phyloP scores from a whole-genome alignment of 2,113 vertebrate species.

The Thunnus maccoyii region DNA sequence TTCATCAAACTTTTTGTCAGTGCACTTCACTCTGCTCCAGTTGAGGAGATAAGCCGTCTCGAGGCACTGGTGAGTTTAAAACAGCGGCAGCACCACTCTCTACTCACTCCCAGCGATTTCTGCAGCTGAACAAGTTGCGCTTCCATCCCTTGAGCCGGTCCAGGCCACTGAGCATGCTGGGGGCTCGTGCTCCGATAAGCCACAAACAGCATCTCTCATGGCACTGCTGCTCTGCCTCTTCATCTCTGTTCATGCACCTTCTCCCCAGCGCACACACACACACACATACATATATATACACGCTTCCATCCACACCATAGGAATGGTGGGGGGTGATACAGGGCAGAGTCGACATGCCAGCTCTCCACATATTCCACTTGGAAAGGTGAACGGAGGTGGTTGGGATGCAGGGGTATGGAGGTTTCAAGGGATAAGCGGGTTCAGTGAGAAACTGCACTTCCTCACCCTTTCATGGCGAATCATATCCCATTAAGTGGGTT shows the following conservation, averaged over 20 bases:
- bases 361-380: slow-evolving; percentile 7
- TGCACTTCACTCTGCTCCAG: slow-evolving; percentile 38
- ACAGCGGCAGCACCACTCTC: slow-evolving; percentile 25
- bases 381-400: slow-evolving; percentile 30
- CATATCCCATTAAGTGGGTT: slow-evolving; percentile 77
- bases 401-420: slow-evolving; percentile 17
- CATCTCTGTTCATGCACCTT: slow-evolving; percentile 8
- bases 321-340: slow-evolving; percentile 13
- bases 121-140: slow-evolving; percentile 31
- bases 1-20: slow-evolving; percentile 62
- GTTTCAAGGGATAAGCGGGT: slow-evolving; percentile 66
- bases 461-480: slow-evolving; percentile 72
- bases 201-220: slow-evolving; percentile 48
- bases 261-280: slow-evolving; percentile 12
- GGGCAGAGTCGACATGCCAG: slow-evolving; percentile 23
- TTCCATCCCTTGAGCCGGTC: slow-evolving; percentile 50
- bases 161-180: slow-evolving; percentile 56
- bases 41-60: slow-evolving; percentile 71
- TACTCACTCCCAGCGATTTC: slow-evolving; percentile 64
- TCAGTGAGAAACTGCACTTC: slow-evolving; percentile 66
- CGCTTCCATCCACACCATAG: not conserved
- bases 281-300: not conserved
- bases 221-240: slow-evolving; percentile 37
- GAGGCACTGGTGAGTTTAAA: slow-evolving; percentile 46
- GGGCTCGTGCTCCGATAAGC: slow-evolving; percentile 50